A percentile compares a stretch with the other conserved stretches of the same genome.
These are phyloP conservation scores for Artemia sp. DNA, from an alignment of 2,888 invertebrate species.

Conservation along the genomic window DNA sequence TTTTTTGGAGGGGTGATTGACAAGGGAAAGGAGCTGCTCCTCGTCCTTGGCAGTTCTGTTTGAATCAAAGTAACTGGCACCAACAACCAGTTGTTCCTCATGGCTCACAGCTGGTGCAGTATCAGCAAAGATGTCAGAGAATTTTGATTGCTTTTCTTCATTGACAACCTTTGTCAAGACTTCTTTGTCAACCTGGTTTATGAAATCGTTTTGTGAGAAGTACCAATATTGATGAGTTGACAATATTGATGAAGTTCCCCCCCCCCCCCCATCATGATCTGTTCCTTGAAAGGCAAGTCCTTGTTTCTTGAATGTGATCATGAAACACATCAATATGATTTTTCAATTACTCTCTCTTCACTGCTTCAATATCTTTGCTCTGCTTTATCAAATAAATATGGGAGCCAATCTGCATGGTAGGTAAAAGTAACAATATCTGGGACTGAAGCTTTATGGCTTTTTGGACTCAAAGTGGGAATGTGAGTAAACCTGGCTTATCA, in stretches of 20 bases:
- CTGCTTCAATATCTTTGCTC: background rate
- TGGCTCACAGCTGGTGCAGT: background rate
- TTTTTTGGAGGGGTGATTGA: background rate
- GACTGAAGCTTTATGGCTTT: background rate
- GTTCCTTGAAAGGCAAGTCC: background rate
- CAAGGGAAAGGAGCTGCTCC: background rate
- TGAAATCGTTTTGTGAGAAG: background rate
- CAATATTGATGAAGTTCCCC: background rate
- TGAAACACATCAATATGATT: background rate
- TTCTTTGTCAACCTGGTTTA: background rate
- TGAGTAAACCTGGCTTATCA: background rate
- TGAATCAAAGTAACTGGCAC: background rate
- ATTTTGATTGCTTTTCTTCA: background rate
- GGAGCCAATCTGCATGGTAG: background rate
- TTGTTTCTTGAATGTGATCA: background rate
- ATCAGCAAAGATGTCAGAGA: background rate
- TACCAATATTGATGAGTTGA: no score
- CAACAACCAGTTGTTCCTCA: background rate
- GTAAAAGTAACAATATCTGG: background rate
- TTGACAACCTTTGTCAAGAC: background rate
- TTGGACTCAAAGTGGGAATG: background rate
- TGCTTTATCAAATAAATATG: background rate
- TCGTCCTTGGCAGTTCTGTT: no score
- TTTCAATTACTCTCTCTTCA: background rate
- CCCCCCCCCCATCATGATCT: background rate